phyloP scores from a whole-genome alignment of 2,797 vertebrate genomes.

The Simalia tracyae region DNA sequence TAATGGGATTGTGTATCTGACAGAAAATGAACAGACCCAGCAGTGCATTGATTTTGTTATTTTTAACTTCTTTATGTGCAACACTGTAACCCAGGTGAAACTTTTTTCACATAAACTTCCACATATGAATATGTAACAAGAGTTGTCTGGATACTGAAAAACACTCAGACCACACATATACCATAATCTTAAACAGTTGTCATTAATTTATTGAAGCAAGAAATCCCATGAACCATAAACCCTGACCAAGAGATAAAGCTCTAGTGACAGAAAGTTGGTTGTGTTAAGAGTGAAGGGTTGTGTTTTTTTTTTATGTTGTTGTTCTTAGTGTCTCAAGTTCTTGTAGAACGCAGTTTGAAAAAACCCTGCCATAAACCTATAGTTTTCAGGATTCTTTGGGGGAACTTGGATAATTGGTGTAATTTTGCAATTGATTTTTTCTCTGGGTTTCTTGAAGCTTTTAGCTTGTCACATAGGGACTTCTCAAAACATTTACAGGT shows the following conservation, averaged over 20 bases:
- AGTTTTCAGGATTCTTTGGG: background rate
- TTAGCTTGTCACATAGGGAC: no score
- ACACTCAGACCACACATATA: background rate
- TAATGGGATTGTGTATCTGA: background rate
- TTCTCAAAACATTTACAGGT: no score
- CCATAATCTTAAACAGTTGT: background rate
- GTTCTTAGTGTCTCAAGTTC: no score
- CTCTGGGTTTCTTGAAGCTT: no score
- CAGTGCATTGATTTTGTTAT: background rate
- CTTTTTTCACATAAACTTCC: constrained; percentile 4
- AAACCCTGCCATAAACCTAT: background rate
- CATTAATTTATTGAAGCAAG: background rate
- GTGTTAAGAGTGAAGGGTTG: no score
- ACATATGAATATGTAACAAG: background rate
- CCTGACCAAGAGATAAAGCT: no score
- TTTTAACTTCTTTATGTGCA: background rate
- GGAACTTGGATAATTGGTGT: background rate
- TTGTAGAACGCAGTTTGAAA: no score
- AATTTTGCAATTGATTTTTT: no score
- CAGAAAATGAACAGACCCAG: background rate
- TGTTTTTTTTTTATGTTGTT: no score
- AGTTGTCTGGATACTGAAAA: background rate
- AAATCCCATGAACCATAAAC: background rate
- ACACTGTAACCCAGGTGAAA: background rate
- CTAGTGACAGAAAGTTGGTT: no score